These are phyloP conservation scores for Nemoura dubitans DNA, from an alignment of 2,888 invertebrate species.

Conservation along the genomic window DNA sequence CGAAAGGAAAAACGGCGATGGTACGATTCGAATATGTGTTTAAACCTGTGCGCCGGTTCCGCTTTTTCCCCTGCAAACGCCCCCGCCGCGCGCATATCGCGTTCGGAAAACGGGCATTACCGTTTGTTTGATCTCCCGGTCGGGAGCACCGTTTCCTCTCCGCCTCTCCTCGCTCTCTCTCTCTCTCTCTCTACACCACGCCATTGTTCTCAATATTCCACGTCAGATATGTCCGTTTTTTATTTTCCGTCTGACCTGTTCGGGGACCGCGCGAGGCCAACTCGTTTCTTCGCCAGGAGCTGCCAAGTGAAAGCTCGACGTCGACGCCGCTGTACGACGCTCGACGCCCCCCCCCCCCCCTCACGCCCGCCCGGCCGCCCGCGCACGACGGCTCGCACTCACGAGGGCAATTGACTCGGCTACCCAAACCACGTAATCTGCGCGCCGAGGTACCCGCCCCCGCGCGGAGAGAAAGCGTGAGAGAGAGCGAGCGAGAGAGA, in stretches of 20 bases:
- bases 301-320: not conserved
- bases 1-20: too few species aligned
- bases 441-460: not conserved
- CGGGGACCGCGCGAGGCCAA: not conserved
- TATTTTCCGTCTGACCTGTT: slow-evolving; percentile 39
- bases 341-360: not conserved
- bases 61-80: not conserved
- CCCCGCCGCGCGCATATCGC: not conserved
- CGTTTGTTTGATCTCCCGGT: not conserved
- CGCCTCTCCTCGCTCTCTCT: too few species aligned
- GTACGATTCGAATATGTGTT: too few species aligned
- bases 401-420: slow-evolving; percentile 27
- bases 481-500: too few species aligned
- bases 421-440: slow-evolving; percentile 33
- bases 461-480: too few species aligned
- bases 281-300: too few species aligned
- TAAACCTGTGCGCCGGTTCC: too few species aligned
- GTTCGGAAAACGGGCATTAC: not conserved
- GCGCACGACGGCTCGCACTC: not conserved
- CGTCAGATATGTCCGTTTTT: slow-evolving; percentile 22
- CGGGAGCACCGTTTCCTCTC: not conserved
- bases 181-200: too few species aligned
- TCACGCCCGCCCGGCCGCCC: not conserved
- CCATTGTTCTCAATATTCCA: slow-evolving; percentile 24
- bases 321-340: not conserved